These are phyloP conservation scores for Hoplostethus mediterraneus DNA, from an alignment of 2,797 vertebrate species.

Conservation along the genomic window DNA sequence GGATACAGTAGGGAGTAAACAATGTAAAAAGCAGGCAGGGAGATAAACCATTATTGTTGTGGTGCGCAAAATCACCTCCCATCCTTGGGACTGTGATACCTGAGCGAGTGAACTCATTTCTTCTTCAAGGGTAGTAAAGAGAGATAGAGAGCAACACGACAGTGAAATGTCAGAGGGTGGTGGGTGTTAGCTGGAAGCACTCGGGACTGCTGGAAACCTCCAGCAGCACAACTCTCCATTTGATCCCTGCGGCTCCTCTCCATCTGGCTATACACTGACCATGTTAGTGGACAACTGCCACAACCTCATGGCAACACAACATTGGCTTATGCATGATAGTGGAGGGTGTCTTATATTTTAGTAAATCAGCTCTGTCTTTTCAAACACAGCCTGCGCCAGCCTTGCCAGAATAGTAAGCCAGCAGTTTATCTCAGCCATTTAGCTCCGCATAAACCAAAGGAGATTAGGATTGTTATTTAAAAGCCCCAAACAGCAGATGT, in stretches of 20 bases:
- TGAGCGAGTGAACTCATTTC: slow-evolving; percentile 58
- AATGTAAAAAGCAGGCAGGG: slow-evolving; percentile 50
- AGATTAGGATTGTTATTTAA: slow-evolving; percentile 44
- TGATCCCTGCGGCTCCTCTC: slow-evolving; percentile 77
- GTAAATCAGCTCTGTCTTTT: slow-evolving; percentile 55
- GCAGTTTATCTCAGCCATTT: slow-evolving; percentile 42
- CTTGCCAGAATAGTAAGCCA: slow-evolving; percentile 37
- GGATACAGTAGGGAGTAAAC: slow-evolving; percentile 53
- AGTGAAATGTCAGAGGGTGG: slow-evolving; percentile 68
- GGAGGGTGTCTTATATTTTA: slow-evolving; percentile 49
- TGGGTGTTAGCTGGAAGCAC: slow-evolving; percentile 65
- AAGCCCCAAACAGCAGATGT: slow-evolving; percentile 38
- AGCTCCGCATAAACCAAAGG: slow-evolving; percentile 38
- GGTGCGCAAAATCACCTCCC: slow-evolving; percentile 41
- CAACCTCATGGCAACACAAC: slow-evolving; percentile 53
- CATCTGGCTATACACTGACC: slow-evolving; percentile 77
- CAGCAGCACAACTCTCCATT: slow-evolving; percentile 66
- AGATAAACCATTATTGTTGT: slow-evolving; percentile 56
- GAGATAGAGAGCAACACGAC: slow-evolving; percentile 40
- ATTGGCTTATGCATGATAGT: slow-evolving; percentile 53
- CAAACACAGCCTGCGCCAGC: slow-evolving; percentile 43
- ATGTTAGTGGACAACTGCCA: slow-evolving; percentile 71
- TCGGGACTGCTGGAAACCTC: slow-evolving; percentile 52
- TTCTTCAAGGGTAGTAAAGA: slow-evolving; percentile 56
- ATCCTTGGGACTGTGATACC: slow-evolving; percentile 46